These are phyloP conservation scores for Dryobotodes eremita DNA, from an alignment of 2,888 invertebrate genomes.

Conservation along the genomic window DNA sequence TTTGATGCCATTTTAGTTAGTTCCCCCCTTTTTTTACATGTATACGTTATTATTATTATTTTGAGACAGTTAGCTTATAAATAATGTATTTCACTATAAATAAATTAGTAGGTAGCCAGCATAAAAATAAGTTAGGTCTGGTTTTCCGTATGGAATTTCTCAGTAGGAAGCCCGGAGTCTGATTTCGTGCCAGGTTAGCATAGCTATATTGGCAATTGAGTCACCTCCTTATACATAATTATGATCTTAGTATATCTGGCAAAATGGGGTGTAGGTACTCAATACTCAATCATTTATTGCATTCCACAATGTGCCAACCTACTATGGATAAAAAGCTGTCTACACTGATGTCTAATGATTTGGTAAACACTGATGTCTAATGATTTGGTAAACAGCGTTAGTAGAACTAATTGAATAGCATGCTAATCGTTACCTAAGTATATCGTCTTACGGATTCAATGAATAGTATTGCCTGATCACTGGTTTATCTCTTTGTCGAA, in stretches of 20 bases:
- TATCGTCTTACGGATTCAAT: slow-evolving; percentile 9
- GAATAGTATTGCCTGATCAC: slow-evolving; percentile 11
- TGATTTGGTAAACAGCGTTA: background rate
- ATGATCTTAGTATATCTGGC: background rate
- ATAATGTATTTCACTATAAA: background rate
- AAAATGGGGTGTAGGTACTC: too few species aligned
- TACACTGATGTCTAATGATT: too few species aligned
- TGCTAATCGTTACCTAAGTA: background rate
- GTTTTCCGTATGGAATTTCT: background rate
- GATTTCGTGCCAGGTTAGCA: background rate
- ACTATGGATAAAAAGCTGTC: too few species aligned
- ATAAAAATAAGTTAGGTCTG: background rate
- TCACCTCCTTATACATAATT: background rate
- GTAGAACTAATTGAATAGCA: slow-evolving; percentile 1
- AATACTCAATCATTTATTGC: too few species aligned
- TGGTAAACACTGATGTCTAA: background rate
- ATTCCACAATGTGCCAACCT: too few species aligned
- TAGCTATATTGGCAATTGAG: background rate
- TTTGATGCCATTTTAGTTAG: background rate
- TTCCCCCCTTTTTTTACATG: background rate
- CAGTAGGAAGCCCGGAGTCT: background rate
- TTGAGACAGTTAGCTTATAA: background rate
- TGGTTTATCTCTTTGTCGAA: slow-evolving; percentile 14
- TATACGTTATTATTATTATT: background rate
- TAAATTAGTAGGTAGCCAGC: background rate